phyloP scores from a whole-genome alignment of 1,140 invertebrate species.

The Ceratosolen fusciceps region DNA sequence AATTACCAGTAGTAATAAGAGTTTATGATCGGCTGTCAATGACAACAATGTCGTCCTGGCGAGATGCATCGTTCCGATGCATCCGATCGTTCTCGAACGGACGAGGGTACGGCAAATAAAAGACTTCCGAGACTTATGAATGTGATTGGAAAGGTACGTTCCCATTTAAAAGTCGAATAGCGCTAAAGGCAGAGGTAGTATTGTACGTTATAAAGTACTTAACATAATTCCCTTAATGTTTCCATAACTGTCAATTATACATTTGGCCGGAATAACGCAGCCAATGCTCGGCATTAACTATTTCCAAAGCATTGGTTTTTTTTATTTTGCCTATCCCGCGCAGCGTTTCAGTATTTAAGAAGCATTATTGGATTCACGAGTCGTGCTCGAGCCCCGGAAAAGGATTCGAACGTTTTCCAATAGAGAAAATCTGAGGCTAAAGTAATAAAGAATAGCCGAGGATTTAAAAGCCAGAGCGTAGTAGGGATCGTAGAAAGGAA shows the following conservation, averaged over 20 bases:
- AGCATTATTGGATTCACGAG: background rate
- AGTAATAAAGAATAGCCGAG: slow-evolving; percentile 25
- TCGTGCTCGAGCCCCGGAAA: background rate
- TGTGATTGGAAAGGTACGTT: too few relatives aligned
- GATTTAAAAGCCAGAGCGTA: slow-evolving; percentile 7
- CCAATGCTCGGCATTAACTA: background rate
- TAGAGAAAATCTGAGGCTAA: background rate
- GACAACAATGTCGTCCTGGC: too few relatives aligned
- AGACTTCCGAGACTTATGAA: too few relatives aligned
- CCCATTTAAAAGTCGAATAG: too few relatives aligned
- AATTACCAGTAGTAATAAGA: too few relatives aligned
- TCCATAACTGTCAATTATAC: background rate
- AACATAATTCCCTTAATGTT: background rate
- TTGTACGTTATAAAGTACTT: too few relatives aligned
- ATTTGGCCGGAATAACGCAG: background rate
- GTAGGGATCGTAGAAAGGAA: slow-evolving; percentile 40
- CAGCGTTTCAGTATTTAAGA: background rate
- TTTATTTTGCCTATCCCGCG: background rate
- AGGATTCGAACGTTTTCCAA: background rate
- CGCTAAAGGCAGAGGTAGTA: too few relatives aligned
- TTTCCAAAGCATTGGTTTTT: background rate
- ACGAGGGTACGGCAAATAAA: too few relatives aligned
- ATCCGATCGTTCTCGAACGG: too few relatives aligned
- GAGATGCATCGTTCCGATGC: too few relatives aligned
- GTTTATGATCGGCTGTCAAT: too few relatives aligned